Percentiles rank a stretch among this genome's conserved stretches.
phyloP scores from a whole-genome alignment of 2,113 vertebrate genomes.

The Apodemus sylvaticus region DNA sequence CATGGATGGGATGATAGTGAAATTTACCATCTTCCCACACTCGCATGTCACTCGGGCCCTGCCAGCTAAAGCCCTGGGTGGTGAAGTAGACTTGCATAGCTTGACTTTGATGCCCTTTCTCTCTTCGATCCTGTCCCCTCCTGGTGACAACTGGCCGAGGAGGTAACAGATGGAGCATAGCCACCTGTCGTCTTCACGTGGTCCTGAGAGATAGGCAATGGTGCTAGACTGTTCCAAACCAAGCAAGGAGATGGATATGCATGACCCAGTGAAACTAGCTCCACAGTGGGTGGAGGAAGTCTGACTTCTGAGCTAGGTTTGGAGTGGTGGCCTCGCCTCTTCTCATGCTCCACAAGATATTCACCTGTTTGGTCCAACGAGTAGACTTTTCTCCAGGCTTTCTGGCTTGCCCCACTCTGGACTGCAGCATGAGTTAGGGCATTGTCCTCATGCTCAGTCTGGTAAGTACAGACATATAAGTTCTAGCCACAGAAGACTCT shows the following conservation, averaged over 20 bases:
- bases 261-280: not conserved
- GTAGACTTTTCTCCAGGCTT: too few relatives aligned
- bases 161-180: not conserved
- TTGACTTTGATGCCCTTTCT: not conserved
- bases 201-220: not conserved
- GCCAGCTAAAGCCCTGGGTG: not conserved
- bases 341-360: rapidly evolving
- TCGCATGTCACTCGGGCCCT: rapidly evolving
- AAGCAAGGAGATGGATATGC: not conserved
- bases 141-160: not conserved
- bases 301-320: not conserved
- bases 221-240: not conserved
- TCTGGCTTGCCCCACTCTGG: not conserved
- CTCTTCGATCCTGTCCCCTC: not conserved
- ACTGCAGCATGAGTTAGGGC: rapidly evolving
- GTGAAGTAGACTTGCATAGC: not conserved
- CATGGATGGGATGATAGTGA: rapidly evolving
- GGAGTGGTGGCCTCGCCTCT: not conserved
- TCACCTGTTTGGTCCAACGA: not conserved
- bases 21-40: not conserved
- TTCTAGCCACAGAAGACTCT: not conserved
- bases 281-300: rapidly evolving
- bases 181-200: too few relatives aligned
- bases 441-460: rapidly evolving
- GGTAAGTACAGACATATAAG: not conserved